Evolutionary conservation across 2,888 invertebrate genomes (phyloP), one percentile per base, ranked within the genome.

Genomic region (Aphrophora alni): DNA sequence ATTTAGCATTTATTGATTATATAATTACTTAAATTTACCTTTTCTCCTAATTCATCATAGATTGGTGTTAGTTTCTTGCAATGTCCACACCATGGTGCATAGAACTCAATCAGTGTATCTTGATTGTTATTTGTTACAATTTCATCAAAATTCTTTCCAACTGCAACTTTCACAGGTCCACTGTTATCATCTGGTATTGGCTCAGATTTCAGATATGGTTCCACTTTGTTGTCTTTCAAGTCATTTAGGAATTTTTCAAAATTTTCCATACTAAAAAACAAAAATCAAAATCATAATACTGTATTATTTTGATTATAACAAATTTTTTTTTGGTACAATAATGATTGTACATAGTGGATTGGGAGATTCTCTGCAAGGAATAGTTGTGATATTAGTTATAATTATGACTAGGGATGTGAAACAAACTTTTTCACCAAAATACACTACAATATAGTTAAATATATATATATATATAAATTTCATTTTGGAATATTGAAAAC

Each of bases 1-100:
- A n/a, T n/a, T n/a, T n/a, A n/a, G n/a, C n/a, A n/a, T n/a, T n/a
- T n/a, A n/a, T n/a, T n/a, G n/a, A n/a, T n/a, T n/a, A n/a, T n/a
- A n/a, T n/a, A n/a, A n/a, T n/a, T n/a, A n/a, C n/a, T n/a, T n/a
- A n/a, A 33, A 38, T 83, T 84, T 87, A 93, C 93, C 90, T 95
- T 96, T 81, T 94, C 93, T 59, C 96, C 99, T 38, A 99, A 91
- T 89, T 99, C 98, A 82, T 98, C 98, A 89, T 92, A 99, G 78
- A 96, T 91, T 25, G 99, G 99, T 1, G 96, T 92, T 74, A 99
- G 91, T 88, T 95, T 96, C 90, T 99, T 99, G 91, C 99, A 99
- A 88, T 99, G 99, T 85, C 99, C 98, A 88, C 98, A 98, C 98
- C 98, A 99, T 0, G 98, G 98, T 44, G 99, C 99, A 89, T 99